These are phyloP conservation scores for Umimayanthus kanabou DNA, from an alignment of 92 coral and sea anemone species.

Conservation along the genomic window DNA sequence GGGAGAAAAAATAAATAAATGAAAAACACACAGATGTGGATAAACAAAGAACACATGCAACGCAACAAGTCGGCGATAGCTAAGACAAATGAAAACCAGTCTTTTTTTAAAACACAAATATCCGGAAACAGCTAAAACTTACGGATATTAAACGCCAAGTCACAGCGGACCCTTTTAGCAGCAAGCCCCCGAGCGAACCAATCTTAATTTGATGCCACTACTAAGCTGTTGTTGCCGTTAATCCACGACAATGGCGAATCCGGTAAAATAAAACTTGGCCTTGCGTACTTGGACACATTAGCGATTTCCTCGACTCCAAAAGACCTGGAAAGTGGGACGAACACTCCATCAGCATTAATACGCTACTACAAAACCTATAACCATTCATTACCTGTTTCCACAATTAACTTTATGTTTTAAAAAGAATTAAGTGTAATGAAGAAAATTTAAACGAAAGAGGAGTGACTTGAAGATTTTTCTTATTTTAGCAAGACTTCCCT, in stretches of 20 bases:
- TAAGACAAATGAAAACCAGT: neutral
- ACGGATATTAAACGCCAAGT: conserved; percentile 23
- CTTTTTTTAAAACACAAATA: neutral
- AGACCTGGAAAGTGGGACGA: neutral
- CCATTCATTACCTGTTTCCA: neutral
- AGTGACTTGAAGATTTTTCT: neutral
- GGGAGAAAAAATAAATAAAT: no score
- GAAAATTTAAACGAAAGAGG: neutral
- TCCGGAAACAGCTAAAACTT: neutral
- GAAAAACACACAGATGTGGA: no score
- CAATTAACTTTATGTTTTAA: neutral
- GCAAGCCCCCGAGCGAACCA: neutral
- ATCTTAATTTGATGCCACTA: neutral
- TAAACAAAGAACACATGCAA: no score
- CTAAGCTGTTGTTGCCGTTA: neutral
- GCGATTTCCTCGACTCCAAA: neutral
- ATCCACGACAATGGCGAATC: neutral
- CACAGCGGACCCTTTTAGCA: neutral
- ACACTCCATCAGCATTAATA: neutral
- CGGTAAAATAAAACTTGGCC: neutral
- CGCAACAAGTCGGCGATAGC: neutral
- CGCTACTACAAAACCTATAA: neutral
- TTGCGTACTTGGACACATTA: neutral
- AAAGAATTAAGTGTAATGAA: neutral
- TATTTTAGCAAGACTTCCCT: neutral